phyloP scores from a whole-genome alignment of 2,797 vertebrate species.

The Falco peregrinus region DNA sequence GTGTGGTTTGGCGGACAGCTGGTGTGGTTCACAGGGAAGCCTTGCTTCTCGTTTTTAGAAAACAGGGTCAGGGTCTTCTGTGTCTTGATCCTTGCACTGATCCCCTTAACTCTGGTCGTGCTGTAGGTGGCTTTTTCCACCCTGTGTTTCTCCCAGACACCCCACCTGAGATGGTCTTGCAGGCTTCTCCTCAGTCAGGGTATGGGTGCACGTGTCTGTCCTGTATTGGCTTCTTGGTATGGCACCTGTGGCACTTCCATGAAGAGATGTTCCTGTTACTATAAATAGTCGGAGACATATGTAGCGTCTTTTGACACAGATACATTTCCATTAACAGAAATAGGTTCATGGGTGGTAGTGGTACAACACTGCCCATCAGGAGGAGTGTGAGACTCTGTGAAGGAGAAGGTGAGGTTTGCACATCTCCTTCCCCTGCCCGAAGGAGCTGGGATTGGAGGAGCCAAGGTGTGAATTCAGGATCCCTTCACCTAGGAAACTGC shows the following conservation, averaged over 20 bases:
- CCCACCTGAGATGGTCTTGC: background rate
- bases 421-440: background rate
- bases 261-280: background rate
- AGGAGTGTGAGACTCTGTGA: background rate
- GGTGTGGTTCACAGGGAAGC: fast-evolving
- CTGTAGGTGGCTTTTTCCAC: fast-evolving
- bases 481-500: background rate
- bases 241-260: background rate
- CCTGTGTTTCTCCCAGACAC: background rate
- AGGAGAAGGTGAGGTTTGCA: background rate
- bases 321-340: background rate
- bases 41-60: background rate
- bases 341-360: background rate
- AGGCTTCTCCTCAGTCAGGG: background rate
- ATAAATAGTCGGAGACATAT: background rate
- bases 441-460: background rate
- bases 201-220: background rate
- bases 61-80: background rate
- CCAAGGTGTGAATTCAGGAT: background rate
- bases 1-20: fast-evolving
- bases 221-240: background rate
- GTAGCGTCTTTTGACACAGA: background rate
- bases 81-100: background rate
- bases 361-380: background rate
- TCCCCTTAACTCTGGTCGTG: background rate